Conservation (phyloP, 37 sponge, comb jelly and placozoan species). For the Hormiphora californensis region DNA sequence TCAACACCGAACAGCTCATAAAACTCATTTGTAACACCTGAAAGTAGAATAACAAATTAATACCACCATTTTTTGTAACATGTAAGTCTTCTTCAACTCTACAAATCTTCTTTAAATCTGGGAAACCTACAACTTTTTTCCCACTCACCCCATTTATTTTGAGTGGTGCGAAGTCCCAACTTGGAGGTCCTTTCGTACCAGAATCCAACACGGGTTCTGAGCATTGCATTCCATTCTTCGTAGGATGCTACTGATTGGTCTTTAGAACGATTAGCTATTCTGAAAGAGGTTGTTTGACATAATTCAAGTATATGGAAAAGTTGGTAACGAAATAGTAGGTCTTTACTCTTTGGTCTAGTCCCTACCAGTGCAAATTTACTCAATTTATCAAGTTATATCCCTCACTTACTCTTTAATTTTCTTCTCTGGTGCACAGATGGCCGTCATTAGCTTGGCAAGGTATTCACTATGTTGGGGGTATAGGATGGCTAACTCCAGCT, state of each 20-base stretch:
- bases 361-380: not conserved
- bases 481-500: slow-evolving; percentile 14
- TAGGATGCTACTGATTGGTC: not conserved
- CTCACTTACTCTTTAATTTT: slow-evolving; percentile 4
- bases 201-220: not conserved
- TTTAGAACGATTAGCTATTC: not conserved
- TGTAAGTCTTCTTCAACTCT: no score
- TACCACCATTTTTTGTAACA: no score
- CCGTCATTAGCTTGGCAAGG: slow-evolving; percentile 17
- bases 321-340: no score
- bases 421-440: not conserved
- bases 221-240: slow-evolving; percentile 10
- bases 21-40: slow-evolving; percentile 24
- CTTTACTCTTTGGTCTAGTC: not conserved
- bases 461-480: slow-evolving; percentile 21
- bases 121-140: not conserved
- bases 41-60: not conserved
- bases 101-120: not conserved
- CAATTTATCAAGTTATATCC: not conserved
- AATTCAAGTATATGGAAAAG: no score
- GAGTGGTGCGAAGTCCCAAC: not conserved
- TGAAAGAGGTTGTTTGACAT: not conserved
- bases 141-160: not conserved
- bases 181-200: not conserved
- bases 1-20: not conserved